phyloP scores from a whole-genome alignment of 2,113 vertebrate genomes.

The Egretta garzetta region DNA sequence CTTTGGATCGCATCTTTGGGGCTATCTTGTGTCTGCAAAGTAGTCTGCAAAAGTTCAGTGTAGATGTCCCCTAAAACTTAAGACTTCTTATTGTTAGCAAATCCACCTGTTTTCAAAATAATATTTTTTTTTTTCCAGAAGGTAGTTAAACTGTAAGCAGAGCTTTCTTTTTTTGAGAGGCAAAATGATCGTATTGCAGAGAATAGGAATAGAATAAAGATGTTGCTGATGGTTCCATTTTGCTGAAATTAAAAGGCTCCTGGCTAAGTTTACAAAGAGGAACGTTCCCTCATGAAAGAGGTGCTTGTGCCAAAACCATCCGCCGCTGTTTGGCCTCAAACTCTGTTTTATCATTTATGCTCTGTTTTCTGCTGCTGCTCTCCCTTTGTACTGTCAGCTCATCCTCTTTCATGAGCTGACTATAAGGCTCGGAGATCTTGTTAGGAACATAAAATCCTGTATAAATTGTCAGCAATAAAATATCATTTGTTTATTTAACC shows the following conservation, averaged over 20 bases:
- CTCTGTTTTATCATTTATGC: slow-evolving; percentile 8
- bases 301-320: neutral
- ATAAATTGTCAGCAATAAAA: slow-evolving; percentile 38
- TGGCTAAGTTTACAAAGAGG: slow-evolving; percentile 21
- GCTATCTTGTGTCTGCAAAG: neutral
- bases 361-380: neutral
- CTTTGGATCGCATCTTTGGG: neutral
- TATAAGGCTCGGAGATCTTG: neutral
- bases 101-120: neutral
- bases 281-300: neutral
- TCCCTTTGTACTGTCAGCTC: slow-evolving; percentile 23
- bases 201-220: neutral
- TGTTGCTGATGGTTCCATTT: neutral
- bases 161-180: neutral
- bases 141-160: neutral
- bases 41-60: neutral
- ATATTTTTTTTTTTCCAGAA: neutral
- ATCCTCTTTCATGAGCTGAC: neutral
- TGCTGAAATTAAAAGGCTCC: slow-evolving; percentile 48
- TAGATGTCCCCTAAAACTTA: neutral
- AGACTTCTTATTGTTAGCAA: neutral
- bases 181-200: accelerated
- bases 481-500: slow-evolving; percentile 51
- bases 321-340: neutral
- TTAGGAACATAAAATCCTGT: slow-evolving; percentile 18